Evolutionary conservation across 2,113 vertebrate species (phyloP).

Genomic region (Leucoraja erinaceus): DNA sequence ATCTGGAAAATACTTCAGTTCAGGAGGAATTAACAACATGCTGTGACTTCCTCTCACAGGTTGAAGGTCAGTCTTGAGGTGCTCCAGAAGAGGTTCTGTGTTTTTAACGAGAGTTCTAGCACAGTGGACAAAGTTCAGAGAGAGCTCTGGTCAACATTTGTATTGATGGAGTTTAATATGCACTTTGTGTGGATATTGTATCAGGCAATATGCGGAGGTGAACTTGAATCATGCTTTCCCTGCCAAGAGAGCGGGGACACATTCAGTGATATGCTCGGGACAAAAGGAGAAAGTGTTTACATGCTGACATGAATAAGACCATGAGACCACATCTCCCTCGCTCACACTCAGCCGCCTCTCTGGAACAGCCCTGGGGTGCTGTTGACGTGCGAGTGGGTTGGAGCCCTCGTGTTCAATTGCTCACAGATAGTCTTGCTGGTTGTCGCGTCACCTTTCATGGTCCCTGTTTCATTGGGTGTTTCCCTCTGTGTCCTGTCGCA

Average conservation of each 20-base stretch:
- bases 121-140: background rate
- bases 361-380: background rate
- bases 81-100: background rate
- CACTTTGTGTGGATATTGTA: background rate
- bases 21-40: background rate
- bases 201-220: background rate
- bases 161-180: too few species aligned
- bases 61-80: background rate
- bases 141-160: background rate
- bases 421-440: background rate
- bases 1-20: background rate
- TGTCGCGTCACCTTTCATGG: background rate
- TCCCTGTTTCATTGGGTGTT: background rate
- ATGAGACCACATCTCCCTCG: background rate
- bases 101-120: background rate
- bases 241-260: background rate
- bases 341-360: background rate
- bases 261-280: background rate
- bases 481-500: background rate
- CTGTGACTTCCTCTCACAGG: background rate
- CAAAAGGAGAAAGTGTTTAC: background rate
- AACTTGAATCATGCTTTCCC: background rate
- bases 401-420: background rate
- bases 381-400: too few species aligned
- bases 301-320: background rate